Evolutionary conservation across 1,140 invertebrate species (phyloP).

Genomic region (Augochlora pura): DNA sequence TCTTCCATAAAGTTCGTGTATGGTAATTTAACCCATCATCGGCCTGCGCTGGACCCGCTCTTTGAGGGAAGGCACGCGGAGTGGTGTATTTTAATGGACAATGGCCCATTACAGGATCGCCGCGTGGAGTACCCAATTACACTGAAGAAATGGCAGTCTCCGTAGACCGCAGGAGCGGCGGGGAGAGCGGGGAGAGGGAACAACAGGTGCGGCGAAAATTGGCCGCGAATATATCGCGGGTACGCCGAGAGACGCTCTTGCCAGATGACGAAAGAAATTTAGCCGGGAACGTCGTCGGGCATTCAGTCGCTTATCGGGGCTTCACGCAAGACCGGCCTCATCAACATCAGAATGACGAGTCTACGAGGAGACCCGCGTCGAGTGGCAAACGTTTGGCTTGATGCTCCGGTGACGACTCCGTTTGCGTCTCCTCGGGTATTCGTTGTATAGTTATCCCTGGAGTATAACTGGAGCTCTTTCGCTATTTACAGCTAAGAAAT

Average conservation of each 20-base stretch:
- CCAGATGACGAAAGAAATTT: conserved; percentile 58
- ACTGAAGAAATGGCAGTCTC: conserved; percentile 57
- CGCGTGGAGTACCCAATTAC: conserved; percentile 58
- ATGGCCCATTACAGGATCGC: conserved; percentile 36
- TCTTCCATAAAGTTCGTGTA: conserved; percentile 31
- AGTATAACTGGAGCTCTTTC: background rate
- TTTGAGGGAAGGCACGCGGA: conserved; percentile 31
- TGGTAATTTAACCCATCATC: conserved; percentile 46
- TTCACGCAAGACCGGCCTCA: conserved; percentile 50
- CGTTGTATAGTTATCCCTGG: background rate
- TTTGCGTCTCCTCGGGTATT: conserved; percentile 10
- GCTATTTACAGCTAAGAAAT: background rate
- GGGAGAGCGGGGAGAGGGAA: background rate
- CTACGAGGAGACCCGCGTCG: background rate
- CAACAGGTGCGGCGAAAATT: conserved; percentile 56
- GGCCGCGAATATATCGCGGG: conserved; percentile 33
- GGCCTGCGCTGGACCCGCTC: conserved; percentile 23
- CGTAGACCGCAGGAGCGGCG: conserved; percentile 13
- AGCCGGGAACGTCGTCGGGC: background rate
- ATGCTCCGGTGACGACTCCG: conserved; percentile 14
- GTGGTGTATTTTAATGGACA: conserved; percentile 49
- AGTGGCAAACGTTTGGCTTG: conserved; percentile 35
- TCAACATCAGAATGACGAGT: conserved; percentile 18
- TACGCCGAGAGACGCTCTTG: conserved; percentile 18
- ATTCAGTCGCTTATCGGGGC: conserved; percentile 45